A percentile compares a stretch with the other conserved stretches of the same genome.
Conservation (phyloP, 2,888 invertebrate species). For the Craniophora ligustri region DNA sequence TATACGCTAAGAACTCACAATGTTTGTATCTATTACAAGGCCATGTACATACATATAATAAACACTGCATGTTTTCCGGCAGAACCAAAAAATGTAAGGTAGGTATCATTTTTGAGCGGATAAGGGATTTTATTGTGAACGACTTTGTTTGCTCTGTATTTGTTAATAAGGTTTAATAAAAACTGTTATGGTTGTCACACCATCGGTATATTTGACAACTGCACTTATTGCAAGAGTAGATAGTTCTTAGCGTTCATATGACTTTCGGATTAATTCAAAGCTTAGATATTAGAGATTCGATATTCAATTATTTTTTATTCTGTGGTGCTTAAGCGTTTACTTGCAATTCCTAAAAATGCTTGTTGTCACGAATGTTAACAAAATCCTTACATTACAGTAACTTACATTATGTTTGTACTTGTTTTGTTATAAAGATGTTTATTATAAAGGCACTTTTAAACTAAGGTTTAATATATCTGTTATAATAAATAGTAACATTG, state of each 20-base stretch:
- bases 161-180: neutral
- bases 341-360: conserved; percentile 19
- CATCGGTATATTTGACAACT: neutral
- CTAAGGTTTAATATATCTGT: conserved; percentile 21
- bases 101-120: neutral
- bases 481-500: conserved; percentile 30
- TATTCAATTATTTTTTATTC: conserved; percentile 18
- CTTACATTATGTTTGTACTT: conserved; percentile 52
- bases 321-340: conserved; percentile 11
- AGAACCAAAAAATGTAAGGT: neutral
- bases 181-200: neutral
- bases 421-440: conserved; percentile 21
- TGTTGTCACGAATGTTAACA: conserved; percentile 19
- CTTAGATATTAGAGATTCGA: conserved; percentile 41
- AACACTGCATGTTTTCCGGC: too few species aligned
- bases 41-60: too few species aligned
- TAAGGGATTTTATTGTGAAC: neutral
- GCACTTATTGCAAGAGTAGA: neutral
- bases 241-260: conserved; percentile 4
- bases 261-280: conserved; percentile 23
- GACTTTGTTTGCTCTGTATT: neutral
- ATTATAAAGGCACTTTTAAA: conserved; percentile 40
- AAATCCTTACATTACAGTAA: conserved; percentile 32
- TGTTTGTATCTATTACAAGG: neutral
- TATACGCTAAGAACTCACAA: conserved; percentile 1